Conservation (phyloP, 2,113 vertebrate genomes). For the Chloropsis hardwickii region DNA sequence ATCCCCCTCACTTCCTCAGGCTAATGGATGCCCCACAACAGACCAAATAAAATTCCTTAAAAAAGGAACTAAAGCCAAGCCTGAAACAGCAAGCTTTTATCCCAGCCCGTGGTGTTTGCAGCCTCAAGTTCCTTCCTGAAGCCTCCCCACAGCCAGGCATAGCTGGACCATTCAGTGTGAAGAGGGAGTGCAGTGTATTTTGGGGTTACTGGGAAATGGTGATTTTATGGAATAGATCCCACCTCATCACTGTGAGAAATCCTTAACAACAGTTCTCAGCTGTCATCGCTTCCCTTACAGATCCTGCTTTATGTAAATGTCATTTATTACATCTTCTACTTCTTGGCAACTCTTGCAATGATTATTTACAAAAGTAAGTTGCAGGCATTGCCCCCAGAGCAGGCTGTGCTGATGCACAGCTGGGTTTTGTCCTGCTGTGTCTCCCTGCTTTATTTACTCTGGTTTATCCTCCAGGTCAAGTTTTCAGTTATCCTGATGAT, state of each 20-base stretch:
- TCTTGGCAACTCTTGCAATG: slow-evolving; percentile 76
- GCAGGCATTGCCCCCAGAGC: rapidly evolving
- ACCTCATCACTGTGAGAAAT: background rate
- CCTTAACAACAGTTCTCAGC: slow-evolving; percentile 74
- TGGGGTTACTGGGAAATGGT: background rate
- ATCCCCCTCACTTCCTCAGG: background rate
- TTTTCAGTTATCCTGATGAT: slow-evolving; percentile 77
- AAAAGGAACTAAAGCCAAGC: background rate
- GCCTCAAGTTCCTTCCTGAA: background rate
- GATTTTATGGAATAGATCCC: background rate
- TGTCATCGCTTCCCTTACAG: slow-evolving; percentile 81
- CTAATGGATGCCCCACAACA: background rate
- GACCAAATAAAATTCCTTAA: background rate
- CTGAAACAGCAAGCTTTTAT: background rate
- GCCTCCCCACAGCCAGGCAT: background rate
- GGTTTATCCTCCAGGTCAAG: slow-evolving; percentile 69
- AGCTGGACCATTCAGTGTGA: background rate
- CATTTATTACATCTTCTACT: slow-evolving; percentile 75
- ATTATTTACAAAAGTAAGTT: slow-evolving; percentile 86
- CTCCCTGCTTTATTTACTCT: background rate
- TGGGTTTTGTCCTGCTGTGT: background rate
- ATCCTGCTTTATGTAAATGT: slow-evolving; percentile 72
- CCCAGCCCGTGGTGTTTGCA: background rate
- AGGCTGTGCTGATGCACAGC: background rate
- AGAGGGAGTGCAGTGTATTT: background rate